A percentile compares a stretch with the other conserved stretches of the same genome.
Conservation (phyloP, 2,888 invertebrate species). For the Ypsolopha scabrella region DNA sequence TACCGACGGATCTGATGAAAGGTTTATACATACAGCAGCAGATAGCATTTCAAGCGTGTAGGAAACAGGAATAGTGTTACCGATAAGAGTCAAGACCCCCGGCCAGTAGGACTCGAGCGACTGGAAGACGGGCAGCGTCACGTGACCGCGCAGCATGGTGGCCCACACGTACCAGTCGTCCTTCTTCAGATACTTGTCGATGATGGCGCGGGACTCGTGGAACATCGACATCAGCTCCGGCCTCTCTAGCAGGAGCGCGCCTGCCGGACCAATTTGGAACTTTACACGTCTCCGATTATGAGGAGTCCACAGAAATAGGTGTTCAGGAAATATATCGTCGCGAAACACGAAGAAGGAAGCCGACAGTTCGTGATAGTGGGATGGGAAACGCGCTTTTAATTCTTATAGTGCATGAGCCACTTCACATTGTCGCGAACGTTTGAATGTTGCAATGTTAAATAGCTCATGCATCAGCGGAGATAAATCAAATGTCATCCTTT, state of each 20-base stretch:
- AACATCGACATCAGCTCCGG: conserved; percentile 95
- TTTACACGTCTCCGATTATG: not conserved
- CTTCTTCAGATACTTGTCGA: conserved; percentile 88
- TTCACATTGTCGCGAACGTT: too few species aligned
- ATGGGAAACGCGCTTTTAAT: too few species aligned
- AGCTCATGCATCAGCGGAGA: too few species aligned
- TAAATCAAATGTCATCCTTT: too few species aligned
- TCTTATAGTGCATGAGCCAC: too few species aligned
- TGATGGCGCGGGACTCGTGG: conserved; percentile 78
- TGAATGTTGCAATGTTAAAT: too few species aligned
- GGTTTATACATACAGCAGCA: too few species aligned
- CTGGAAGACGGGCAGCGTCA: conserved; percentile 97
- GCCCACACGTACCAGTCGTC: conserved; percentile 99
- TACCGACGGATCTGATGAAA: too few species aligned
- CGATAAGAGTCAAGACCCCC: conserved; percentile 88
- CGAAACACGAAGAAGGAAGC: too few species aligned
- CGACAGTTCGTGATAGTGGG: too few species aligned
- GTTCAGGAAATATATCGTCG: too few species aligned
- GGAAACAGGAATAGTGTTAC: conserved; percentile 31
- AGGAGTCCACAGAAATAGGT: not conserved
- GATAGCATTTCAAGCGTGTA: too few species aligned
- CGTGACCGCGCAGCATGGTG: conserved; percentile 96
- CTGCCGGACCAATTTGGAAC: conserved; percentile 18
- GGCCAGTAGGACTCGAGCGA: conserved; percentile 99
- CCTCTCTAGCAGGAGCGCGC: conserved; percentile 88